These are phyloP conservation scores for Neosalanx taihuensis DNA, from an alignment of 2,797 vertebrate species.

Conservation along the genomic window DNA sequence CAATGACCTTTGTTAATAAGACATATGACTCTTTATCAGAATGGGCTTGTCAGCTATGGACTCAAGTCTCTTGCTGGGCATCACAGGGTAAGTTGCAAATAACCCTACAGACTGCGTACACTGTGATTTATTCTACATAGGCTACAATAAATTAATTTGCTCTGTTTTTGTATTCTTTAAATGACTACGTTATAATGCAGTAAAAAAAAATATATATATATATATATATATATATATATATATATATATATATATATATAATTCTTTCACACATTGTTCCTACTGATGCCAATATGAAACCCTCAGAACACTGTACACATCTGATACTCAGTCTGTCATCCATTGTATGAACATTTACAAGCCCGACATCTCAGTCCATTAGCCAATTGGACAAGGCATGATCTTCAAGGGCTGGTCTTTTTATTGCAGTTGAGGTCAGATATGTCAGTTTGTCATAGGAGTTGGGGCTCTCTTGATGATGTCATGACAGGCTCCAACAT, in stretches of 20 bases:
- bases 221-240: too few relatives aligned
- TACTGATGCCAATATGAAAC: not conserved
- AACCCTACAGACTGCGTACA: not conserved
- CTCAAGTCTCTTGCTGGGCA: not conserved
- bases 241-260: too few relatives aligned
- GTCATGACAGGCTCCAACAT: not conserved
- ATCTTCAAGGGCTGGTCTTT: not conserved
- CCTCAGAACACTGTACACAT: not conserved
- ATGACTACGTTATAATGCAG: too few relatives aligned
- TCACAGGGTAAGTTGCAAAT: not conserved
- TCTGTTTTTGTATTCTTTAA: too few relatives aligned
- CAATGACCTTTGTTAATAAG: slow-evolving; percentile 26
- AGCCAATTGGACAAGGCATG: not conserved
- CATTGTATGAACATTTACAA: not conserved
- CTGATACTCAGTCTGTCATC: not conserved
- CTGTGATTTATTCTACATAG: too few relatives aligned
- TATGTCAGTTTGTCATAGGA: not conserved
- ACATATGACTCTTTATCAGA: slow-evolving; percentile 51
- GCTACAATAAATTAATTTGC: too few relatives aligned
- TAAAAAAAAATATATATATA: too few relatives aligned
- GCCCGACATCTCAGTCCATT: not conserved
- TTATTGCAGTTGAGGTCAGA: not conserved
- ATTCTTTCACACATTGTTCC: not conserved
- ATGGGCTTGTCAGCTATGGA: slow-evolving; percentile 4
- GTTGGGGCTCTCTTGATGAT: not conserved